Evolutionary conservation across 64 coral and sea anemone genomes (phyloP), one percentile per base, ranked within the genome.

Genomic region (Stichodactyla mertensii): DNA sequence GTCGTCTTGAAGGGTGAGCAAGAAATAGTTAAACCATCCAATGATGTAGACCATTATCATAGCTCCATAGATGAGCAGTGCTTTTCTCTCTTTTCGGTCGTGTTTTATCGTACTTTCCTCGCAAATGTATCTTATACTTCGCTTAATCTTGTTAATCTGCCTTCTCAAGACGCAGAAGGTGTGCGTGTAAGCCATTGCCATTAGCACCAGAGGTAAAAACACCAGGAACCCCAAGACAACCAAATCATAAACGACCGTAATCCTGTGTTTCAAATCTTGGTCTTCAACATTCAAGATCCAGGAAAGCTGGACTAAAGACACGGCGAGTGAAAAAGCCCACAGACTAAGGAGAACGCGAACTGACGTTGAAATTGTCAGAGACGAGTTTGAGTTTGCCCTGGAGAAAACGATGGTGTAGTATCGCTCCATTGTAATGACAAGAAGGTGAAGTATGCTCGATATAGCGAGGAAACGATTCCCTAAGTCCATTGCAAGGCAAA

Each of bases 21-120:
- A 91, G 64, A 94, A 94, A 27, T 94, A 94, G 67, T 86, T 94
- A 51, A 94, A 94, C 93, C 93, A 94, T 16, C 86, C 89, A 20
- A 87, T 58, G 12, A 94, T 79, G 82, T 87, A 94, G 24, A 94
- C 89, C 6, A 87, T 55, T 31, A 88, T 94, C 93, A 94, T 94
- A 20, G 89, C 80, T 16, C 61, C 82, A 69, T 91, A 94, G 55
- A 94, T 94, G 8, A 94, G 9, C 15, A 94, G 28, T 0, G 93
- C 93, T 26, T 85, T 88, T n/a, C 86, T 54, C 62, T 94, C 93
- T 64, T 94, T 94, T 20, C 80, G 56, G 16, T 71, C 69, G 20
- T 94, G 89, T 78, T 67, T 87, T 1, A 52, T 19, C 27, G 51
- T 84, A 28, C 84, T 85, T 62, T 91, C 19, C 19, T 51, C 61